Percentiles rank a stretch among this genome's conserved stretches.
These are phyloP conservation scores for Endotricha flammealis DNA, from an alignment of 2,888 invertebrate genomes.

Conservation along the genomic window DNA sequence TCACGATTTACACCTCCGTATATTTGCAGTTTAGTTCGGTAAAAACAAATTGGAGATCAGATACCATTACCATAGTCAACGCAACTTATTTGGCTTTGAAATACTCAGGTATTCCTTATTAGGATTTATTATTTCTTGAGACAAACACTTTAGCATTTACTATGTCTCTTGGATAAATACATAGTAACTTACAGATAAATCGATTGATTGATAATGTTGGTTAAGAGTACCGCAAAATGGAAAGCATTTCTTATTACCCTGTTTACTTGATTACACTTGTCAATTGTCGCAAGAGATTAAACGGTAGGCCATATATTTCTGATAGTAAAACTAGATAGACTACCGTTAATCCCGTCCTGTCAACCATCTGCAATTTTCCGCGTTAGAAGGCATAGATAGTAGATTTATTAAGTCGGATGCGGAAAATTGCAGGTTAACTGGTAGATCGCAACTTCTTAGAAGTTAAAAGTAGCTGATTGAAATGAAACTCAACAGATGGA, in stretches of 20 bases:
- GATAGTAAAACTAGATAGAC: background rate
- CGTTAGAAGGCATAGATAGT: too few species aligned
- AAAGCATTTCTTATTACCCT: background rate
- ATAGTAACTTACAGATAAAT: background rate
- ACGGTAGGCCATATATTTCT: background rate
- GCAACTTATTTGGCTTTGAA: too few species aligned
- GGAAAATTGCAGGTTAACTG: background rate
- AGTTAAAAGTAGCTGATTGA: background rate
- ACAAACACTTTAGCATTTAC: background rate
- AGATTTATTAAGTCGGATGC: background rate
- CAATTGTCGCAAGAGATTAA: slow-evolving; percentile 1
- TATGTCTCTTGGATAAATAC: background rate
- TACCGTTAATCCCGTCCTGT: too few species aligned
- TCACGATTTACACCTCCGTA: slow-evolving; percentile 56
- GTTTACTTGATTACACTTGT: slow-evolving; percentile 2
- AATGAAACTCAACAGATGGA: background rate
- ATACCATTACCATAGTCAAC: slow-evolving; percentile 33
- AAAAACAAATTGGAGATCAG: slow-evolving; percentile 34
- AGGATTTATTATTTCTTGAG: background rate
- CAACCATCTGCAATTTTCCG: too few species aligned
- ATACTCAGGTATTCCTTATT: slow-evolving; percentile 19
- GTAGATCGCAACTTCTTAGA: background rate
- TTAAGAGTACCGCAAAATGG: background rate
- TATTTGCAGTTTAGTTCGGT: slow-evolving; percentile 22
- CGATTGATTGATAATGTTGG: background rate